Base-by-base conservation (phyloP, 2,888 invertebrate species). In the Rhaphigaster nebulosa region DNA sequence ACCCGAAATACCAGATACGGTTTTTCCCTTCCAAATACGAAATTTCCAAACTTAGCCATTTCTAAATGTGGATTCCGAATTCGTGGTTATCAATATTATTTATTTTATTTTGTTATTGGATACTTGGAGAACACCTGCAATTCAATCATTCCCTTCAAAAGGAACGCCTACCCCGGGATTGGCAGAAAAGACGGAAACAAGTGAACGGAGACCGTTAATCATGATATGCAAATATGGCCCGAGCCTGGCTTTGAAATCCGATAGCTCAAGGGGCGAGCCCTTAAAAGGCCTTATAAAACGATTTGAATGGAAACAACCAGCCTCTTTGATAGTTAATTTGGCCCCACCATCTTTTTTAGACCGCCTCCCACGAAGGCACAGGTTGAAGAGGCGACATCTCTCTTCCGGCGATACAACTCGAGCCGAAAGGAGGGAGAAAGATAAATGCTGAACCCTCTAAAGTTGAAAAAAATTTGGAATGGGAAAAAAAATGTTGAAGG, bases 261-360 rank as follows among this genome's bases (percentile, higher is more conserved):
- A 88, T 50, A 87, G 41, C 87, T 45, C 54, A 34, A 87, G 88
- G 23, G 88, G 60, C 52, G 60, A 56, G 26, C 56, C 56, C 60
- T 38, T 60, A 88, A 88, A 88, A 60, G 88, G 88, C 38, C 88
- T 88, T 88, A 88, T 88, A 88, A 88, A 88, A 88, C 88, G 88
- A 88, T 88, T 88, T 88, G 88, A 18, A 88, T 88, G 88, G 56
- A 88, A 88, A 88, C 23, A 26, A 56, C 34, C 34, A 38, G 26
- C 23, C 54, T 56, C 23, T 34, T 38, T 38, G 56, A 38, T 56
- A 38, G 88, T 56, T 87, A 52, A 52, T 50, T 45, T 50, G 50
- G 52, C 38, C 38, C 56, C 56, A 34, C 54, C 38, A 38, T 52
- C 29, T 18, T 88, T 56, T 2, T 54, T 56, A 2, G 23, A 1